Conservation (phyloP, 2,113 vertebrate species). For the Nyctibius bracteatus region DNA sequence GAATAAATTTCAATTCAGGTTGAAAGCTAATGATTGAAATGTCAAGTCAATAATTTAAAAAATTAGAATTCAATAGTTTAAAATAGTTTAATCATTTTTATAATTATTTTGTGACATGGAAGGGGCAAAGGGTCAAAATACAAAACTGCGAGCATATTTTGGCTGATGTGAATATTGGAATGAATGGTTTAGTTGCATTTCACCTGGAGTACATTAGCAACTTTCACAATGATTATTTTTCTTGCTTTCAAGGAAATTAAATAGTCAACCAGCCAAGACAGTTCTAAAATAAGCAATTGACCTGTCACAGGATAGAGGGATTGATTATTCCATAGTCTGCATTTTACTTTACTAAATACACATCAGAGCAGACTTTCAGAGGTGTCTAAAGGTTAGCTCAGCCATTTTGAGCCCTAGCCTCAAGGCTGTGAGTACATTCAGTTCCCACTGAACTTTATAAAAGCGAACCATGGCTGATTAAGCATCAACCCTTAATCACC, state of each 20-base stretch:
- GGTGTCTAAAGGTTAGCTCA: slow-evolving; percentile 4
- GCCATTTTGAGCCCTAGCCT: not conserved
- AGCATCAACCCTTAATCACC: not conserved
- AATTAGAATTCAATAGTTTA: slow-evolving; percentile 50
- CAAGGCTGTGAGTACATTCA: not conserved
- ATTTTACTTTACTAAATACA: slow-evolving; percentile 36
- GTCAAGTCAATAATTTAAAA: slow-evolving; percentile 23
- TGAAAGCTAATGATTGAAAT: slow-evolving; percentile 55
- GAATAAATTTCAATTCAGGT: slow-evolving; percentile 40
- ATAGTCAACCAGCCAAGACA: slow-evolving; percentile 47
- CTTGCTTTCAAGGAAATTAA: slow-evolving; percentile 65
- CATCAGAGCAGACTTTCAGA: not conserved
- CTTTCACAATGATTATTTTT: slow-evolving; percentile 60
- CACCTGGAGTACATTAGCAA: slow-evolving; percentile 57
- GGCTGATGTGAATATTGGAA: slow-evolving; percentile 21
- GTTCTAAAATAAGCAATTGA: slow-evolving; percentile 47
- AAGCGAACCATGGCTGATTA: not conserved
- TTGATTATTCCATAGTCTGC: slow-evolving; percentile 34
- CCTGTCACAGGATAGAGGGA: not conserved
- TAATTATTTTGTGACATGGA: slow-evolving; percentile 21
- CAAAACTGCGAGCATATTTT: not conserved
- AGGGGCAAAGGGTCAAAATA: slow-evolving; percentile 20
- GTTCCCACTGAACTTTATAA: not conserved
- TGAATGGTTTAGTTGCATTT: slow-evolving; percentile 5
- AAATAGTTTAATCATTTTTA: slow-evolving; percentile 43